phyloP scores from a whole-genome alignment of 2,888 invertebrate genomes.

The Iphiclides podalirius region DNA sequence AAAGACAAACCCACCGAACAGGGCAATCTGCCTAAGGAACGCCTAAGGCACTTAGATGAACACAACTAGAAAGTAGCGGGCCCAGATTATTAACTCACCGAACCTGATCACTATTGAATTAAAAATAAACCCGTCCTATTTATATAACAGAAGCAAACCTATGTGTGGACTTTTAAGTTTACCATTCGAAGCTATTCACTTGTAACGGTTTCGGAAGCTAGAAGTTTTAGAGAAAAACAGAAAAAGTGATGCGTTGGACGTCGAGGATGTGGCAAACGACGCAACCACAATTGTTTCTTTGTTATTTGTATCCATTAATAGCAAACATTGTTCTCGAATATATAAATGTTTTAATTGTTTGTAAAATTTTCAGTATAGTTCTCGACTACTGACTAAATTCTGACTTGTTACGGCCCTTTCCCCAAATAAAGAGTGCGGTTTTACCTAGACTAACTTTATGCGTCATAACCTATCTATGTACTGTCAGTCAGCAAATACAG shows the following conservation, averaged over 20 bases:
- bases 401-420: too few species aligned
- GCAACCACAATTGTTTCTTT: not conserved
- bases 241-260: too few species aligned
- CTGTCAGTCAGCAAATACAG: not conserved
- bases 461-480: not conserved
- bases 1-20: slow-evolving; percentile 24
- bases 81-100: slow-evolving; percentile 22
- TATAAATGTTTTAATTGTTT: too few species aligned
- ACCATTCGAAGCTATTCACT: too few species aligned
- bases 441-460: not conserved
- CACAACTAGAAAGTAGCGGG: slow-evolving; percentile 23
- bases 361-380: too few species aligned
- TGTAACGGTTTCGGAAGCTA: too few species aligned
- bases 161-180: too few species aligned
- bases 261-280: not conserved
- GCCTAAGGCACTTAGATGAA: slow-evolving; percentile 22
- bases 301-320: not conserved
- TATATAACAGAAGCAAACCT: slow-evolving; percentile 11
- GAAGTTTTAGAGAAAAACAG: too few species aligned
- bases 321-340: too few species aligned
- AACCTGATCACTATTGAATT: slow-evolving; percentile 19
- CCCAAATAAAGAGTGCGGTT: too few species aligned
- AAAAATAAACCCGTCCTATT: slow-evolving; percentile 12
- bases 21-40: slow-evolving; percentile 25
- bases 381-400: too few species aligned